Conservation (phyloP, 2,888 invertebrate species). For the Sarcophaga carnaria region DNA sequence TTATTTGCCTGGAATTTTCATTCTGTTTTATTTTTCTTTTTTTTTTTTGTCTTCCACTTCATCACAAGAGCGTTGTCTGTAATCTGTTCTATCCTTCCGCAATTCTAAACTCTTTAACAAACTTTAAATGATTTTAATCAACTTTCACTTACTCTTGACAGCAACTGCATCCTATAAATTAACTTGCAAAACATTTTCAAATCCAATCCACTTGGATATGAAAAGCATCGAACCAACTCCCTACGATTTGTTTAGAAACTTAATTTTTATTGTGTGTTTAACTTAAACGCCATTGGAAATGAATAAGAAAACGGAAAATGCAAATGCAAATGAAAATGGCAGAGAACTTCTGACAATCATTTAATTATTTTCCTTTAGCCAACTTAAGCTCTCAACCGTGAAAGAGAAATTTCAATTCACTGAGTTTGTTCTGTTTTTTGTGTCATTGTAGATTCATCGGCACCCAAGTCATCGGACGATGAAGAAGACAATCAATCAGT, state of each 20-base stretch:
- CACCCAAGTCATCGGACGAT: constrained; percentile 84
- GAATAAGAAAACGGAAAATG: neutral
- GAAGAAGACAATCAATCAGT: constrained; percentile 82
- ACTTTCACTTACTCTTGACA: constrained; percentile 58
- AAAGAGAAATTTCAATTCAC: constrained; percentile 73
- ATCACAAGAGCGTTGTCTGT: constrained; percentile 24
- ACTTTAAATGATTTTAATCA: constrained; percentile 66
- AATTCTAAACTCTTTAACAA: constrained; percentile 64
- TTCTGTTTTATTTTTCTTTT: constrained; percentile 6
- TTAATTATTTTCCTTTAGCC: constrained; percentile 59
- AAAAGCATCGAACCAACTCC: constrained; percentile 1
- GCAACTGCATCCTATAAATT: constrained; percentile 64
- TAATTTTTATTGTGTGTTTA: too few species aligned
- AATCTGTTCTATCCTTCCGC: constrained; percentile 36
- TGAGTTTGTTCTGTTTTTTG: constrained; percentile 1
- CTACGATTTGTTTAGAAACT: neutral
- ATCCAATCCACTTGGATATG: neutral
- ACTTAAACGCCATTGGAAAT: neutral
- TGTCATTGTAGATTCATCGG: constrained; percentile 82
- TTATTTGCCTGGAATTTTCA: neutral
- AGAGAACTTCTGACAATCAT: constrained; percentile 27
- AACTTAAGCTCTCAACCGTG: constrained; percentile 68
- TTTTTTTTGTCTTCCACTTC: constrained; percentile 10
- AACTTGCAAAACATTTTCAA: constrained; percentile 38
- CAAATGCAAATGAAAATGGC: neutral